Evolutionary conservation across 2,888 invertebrate genomes (phyloP).

Genomic region (Fragum fragum): DNA sequence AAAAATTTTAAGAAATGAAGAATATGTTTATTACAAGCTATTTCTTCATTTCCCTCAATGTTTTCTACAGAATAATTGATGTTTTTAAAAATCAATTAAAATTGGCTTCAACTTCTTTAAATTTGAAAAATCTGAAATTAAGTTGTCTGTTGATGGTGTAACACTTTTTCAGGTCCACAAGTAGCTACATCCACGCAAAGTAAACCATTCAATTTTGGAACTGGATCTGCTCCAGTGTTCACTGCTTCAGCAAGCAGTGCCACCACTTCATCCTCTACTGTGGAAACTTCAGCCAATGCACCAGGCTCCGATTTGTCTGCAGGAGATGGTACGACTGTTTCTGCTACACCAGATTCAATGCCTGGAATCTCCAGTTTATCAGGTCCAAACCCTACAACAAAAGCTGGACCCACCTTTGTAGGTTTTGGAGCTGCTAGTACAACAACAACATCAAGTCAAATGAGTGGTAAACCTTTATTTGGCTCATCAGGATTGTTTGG

Average conservation of each 20-base stretch:
- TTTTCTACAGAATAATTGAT: no score
- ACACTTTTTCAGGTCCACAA: not conserved
- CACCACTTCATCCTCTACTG: not conserved
- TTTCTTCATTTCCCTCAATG: no score
- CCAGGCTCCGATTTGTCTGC: not conserved
- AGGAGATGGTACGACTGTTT: no score
- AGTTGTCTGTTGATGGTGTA: no score
- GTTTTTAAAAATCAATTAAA: no score
- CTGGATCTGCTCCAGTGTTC: not conserved
- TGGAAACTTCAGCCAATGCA: not conserved
- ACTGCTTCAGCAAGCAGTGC: not conserved
- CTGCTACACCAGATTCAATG: not conserved
- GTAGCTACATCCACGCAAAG: not conserved
- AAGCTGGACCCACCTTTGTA: not conserved
- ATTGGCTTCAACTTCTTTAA: no score
- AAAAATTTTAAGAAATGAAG: no score
- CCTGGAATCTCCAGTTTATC: not conserved
- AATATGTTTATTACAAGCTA: no score
- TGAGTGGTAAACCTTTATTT: not conserved
- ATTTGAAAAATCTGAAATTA: no score
- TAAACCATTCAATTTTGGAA: not conserved
- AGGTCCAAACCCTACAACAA: not conserved
- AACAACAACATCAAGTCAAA: not conserved
- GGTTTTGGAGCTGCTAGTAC: not conserved
- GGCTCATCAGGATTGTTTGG: constrained; percentile 1